Conservation (phyloP, 2,888 invertebrate genomes). For the Caenorhabditis afra region DNA sequence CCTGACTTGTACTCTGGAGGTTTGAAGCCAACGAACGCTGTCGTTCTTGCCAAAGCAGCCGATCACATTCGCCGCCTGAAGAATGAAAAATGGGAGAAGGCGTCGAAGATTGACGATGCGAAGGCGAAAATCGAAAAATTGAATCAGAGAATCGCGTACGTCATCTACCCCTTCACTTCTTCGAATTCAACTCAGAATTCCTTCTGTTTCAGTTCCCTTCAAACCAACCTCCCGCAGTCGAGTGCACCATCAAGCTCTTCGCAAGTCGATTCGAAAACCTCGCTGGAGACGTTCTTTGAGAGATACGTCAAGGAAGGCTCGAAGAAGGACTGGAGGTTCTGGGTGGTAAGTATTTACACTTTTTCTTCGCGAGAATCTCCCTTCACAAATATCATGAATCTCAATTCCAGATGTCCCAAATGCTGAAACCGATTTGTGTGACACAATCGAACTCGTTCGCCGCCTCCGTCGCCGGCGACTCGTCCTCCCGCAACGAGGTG, state of each 20-base stretch:
- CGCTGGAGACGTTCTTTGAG: slow-evolving; percentile 67
- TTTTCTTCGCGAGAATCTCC: too few relatives aligned
- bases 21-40: slow-evolving; percentile 79
- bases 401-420: slow-evolving; percentile 63
- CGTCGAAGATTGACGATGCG: slow-evolving; percentile 39
- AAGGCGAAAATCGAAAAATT: slow-evolving; percentile 61
- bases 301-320: slow-evolving; percentile 71
- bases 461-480: slow-evolving; percentile 55
- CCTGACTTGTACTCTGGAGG: slow-evolving; percentile 78
- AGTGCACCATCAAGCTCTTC: slow-evolving; percentile 47
- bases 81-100: slow-evolving; percentile 54
- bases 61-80: slow-evolving; percentile 75
- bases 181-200: not conserved
- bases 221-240: slow-evolving; percentile 75
- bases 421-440: slow-evolving; percentile 68
- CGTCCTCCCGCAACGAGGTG: slow-evolving; percentile 62
- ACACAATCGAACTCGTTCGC: slow-evolving; percentile 63
- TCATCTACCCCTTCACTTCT: too few relatives aligned
- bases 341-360: slow-evolving; percentile 73
- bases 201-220: slow-evolving; percentile 71
- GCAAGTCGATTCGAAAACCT: slow-evolving; percentile 65
- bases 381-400: too few relatives aligned
- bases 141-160: slow-evolving; percentile 71
- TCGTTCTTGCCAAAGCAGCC: slow-evolving; percentile 78
- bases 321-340: slow-evolving; percentile 76